Evolutionary conservation across 2,113 vertebrate species (phyloP), one percentile per base, ranked within the genome.

Genomic region (Misgurnus mizolepis): DNA sequence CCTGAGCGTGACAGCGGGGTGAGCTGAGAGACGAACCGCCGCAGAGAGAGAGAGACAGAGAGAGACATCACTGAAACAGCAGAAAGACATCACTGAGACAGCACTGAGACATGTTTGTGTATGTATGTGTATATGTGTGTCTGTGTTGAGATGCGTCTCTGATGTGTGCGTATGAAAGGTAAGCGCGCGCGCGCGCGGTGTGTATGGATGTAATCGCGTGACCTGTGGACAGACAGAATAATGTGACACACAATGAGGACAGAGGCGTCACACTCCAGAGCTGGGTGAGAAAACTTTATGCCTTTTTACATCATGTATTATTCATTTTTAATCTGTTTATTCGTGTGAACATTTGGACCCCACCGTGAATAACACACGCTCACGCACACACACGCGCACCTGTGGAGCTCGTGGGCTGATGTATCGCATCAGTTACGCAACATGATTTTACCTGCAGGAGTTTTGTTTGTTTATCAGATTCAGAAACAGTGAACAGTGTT

Each of bases 251-350:
- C 14, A 82, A 93, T 93, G 92, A 90, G 85, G 90, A 87, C 87
- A 85, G 85, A 88, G 75, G 88, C 85, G 86, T 82, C 88, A 72
- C 87, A 64, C 80, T 90, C 86, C 88, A 90, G 90, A 85, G 87
- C 87, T 84, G 89, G 91, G 92, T 93, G 89, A 53, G 92, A 85
- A 76, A 78, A 87, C 71, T 80, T 50, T 43, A 34, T 34, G 22
- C 22, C 22, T 34, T 34, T 34, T 34, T 34, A 34, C 27, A 12
- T 15, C 5, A 4, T 53, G 50, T 11, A 14, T 2, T 11, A 14
- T 2, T 34, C 27, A 34, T 34, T 34, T 34, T 34, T 34, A 34
- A 34, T 34, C 27, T 34, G 27, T 34, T 34, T 34, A 4, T 14
- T 53, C 15, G 50, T 53, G 50, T 11, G 12, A 11, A 15, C 50